These are phyloP conservation scores for Morus bassanus DNA, from an alignment of 2,797 vertebrate species.

Conservation along the genomic window DNA sequence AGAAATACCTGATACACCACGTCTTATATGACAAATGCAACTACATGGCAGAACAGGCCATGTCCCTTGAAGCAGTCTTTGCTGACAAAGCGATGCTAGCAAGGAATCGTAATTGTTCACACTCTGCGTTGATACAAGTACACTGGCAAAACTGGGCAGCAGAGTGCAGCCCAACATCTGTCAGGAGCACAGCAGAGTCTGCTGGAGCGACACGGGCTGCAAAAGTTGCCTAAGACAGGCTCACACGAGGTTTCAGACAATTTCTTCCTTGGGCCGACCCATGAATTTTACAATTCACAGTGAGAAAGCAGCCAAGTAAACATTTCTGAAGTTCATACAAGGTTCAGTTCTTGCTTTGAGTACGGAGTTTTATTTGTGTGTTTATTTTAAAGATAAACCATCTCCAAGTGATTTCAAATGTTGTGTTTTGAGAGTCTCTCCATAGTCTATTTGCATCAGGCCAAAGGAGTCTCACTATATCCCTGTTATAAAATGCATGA, in stretches of 20 bases:
- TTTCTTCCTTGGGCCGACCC: not conserved
- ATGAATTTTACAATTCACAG: not conserved
- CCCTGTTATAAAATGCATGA: not conserved
- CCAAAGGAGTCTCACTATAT: not conserved
- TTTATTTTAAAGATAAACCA: not conserved
- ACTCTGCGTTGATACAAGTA: not conserved
- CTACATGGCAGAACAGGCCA: not conserved
- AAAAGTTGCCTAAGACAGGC: not conserved
- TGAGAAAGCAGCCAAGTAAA: not conserved
- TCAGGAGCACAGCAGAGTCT: not conserved
- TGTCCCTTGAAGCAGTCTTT: not conserved
- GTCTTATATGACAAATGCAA: not conserved
- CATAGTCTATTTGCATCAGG: not conserved
- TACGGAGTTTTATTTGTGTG: not conserved
- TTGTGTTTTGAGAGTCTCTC: not conserved
- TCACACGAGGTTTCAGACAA: not conserved
- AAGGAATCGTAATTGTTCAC: not conserved
- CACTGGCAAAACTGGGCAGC: not conserved
- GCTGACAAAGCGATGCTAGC: not conserved
- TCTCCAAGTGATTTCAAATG: not conserved
- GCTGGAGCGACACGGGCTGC: not conserved
- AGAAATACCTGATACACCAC: not conserved
- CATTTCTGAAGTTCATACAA: not conserved
- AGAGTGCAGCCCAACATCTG: not conserved
- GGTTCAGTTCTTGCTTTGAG: not conserved